Evolutionary conservation across 2,797 vertebrate species (phyloP).

Genomic region (Orestias chungarensis): DNA sequence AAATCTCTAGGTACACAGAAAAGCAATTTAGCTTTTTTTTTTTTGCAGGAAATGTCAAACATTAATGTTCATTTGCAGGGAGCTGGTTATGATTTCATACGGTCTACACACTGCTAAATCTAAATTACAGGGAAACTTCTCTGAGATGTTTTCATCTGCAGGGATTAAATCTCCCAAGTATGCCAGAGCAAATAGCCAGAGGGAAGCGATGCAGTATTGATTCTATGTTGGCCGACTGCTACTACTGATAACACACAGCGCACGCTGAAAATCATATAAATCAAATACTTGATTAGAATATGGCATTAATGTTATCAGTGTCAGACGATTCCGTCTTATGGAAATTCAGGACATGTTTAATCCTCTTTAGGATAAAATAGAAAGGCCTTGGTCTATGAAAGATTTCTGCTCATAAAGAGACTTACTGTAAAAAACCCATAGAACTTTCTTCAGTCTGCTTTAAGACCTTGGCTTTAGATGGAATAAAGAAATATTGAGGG

Average conservation of each 20-base stretch:
- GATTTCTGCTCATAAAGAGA: conserved; percentile 21
- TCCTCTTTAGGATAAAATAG: conserved; percentile 22
- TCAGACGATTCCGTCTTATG: not conserved
- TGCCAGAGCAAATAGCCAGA: conserved; percentile 27
- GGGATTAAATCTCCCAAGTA: conserved; percentile 31
- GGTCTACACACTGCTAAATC: not conserved
- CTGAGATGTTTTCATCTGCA: conserved; percentile 26
- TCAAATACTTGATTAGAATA: conserved; percentile 42
- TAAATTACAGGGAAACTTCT: conserved; percentile 8
- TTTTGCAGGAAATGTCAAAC: not conserved
- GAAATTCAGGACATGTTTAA: conserved; percentile 5
- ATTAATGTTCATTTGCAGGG: conserved; percentile 5
- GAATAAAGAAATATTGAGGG: conserved; percentile 23
- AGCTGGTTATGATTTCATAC: conserved; percentile 1
- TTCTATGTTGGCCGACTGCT: conserved; percentile 26
- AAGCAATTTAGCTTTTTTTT: not conserved
- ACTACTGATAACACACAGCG: conserved; percentile 49
- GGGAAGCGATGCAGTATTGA: conserved; percentile 51
- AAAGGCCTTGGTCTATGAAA: conserved; percentile 7
- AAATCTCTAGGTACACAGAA: not conserved
- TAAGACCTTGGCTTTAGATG: conserved; percentile 28
- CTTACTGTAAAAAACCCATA: conserved; percentile 31
- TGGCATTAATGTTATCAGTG: conserved; percentile 16
- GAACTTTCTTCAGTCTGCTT: conserved; percentile 22
- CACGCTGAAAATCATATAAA: not conserved